These are phyloP conservation scores for Polypedilum pembai DNA, from an alignment of 1,140 invertebrate genomes.

Conservation along the genomic window DNA sequence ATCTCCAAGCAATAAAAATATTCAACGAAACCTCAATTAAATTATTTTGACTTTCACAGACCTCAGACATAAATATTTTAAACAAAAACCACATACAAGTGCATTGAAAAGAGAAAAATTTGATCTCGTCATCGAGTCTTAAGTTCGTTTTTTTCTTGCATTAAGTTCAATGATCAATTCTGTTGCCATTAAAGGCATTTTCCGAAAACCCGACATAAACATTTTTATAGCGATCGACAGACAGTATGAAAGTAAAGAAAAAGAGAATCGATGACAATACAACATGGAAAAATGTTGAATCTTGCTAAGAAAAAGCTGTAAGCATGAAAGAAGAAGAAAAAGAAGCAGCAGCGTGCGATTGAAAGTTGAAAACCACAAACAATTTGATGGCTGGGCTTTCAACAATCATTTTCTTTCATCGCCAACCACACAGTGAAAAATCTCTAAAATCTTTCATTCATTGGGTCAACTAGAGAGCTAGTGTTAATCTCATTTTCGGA, in stretches of 20 bases:
- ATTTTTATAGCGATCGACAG: neutral
- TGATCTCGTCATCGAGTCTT: too few relatives aligned
- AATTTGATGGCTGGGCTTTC: neutral
- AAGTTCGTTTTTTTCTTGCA: too few relatives aligned
- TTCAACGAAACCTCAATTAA: too few relatives aligned
- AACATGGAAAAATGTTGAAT: constrained; percentile 1
- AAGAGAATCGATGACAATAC: neutral
- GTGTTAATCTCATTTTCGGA: neutral
- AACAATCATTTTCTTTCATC: too few relatives aligned
- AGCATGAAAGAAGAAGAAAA: neutral
- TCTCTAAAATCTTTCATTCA: too few relatives aligned
- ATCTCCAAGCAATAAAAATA: too few relatives aligned
- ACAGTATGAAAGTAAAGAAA: neutral
- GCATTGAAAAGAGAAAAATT: too few relatives aligned
- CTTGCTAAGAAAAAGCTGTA: neutral
- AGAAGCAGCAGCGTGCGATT: neutral
- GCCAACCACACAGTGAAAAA: too few relatives aligned
- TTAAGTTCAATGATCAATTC: neutral
- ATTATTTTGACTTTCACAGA: too few relatives aligned
- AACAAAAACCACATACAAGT: too few relatives aligned
- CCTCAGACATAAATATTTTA: too few relatives aligned
- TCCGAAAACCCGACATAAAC: neutral
- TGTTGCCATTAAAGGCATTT: neutral
- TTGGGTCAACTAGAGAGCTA: too few relatives aligned
- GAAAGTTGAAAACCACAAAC: constrained; percentile 24